phyloP scores from a whole-genome alignment of 2,888 invertebrate species.

The Cactoblastis cactorum region DNA sequence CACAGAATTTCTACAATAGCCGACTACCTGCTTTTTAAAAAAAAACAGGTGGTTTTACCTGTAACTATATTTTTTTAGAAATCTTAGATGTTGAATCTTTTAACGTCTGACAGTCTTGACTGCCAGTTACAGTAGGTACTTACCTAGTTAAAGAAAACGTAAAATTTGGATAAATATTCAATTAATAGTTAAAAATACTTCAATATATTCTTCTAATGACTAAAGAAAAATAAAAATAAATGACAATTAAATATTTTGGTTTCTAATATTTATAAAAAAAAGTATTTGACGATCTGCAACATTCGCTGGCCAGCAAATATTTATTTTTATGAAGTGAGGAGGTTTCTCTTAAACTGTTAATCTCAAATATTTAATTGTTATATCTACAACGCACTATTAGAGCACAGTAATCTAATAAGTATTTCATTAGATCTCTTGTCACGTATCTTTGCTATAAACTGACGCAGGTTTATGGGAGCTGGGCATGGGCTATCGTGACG shows the following conservation, averaged over 20 bases:
- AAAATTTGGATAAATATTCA: no score
- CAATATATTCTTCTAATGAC: no score
- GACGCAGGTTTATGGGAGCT: constrained; percentile 7
- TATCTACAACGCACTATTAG: constrained; percentile 6
- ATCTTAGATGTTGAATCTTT: background rate
- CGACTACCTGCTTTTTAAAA: constrained; percentile 8
- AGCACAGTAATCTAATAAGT: constrained; percentile 9
- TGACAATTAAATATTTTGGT: no score
- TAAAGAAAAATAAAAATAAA: no score
- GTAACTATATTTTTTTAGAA: background rate
- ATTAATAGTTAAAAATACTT: no score
- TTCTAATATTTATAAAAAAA: no score
- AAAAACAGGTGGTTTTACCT: constrained; percentile 10
- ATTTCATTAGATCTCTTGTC: constrained; percentile 15
- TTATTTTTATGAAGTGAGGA: no score
- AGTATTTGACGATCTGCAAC: no score
- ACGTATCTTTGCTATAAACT: constrained; percentile 20
- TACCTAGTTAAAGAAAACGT: no score
- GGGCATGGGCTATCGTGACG: background rate
- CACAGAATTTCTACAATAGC: background rate
- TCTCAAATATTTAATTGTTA: background rate
- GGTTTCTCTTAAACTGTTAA: no score
- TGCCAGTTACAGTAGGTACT: background rate
- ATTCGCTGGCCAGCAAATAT: no score
- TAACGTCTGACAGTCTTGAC: background rate